phyloP scores from a whole-genome alignment of 2,888 invertebrate species.

The Mayetiola destructor region DNA sequence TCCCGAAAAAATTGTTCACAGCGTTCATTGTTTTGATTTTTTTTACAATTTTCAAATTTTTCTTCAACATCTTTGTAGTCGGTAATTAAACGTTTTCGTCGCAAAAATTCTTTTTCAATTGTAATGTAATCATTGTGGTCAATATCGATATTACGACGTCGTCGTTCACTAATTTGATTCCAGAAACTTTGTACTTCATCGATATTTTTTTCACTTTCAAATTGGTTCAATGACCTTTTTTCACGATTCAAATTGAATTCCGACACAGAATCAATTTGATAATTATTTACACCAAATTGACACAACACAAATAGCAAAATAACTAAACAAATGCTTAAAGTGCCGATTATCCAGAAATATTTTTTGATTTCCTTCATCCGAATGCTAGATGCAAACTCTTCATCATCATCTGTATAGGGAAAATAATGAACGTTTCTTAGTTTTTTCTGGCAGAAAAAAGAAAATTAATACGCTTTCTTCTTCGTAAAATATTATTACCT shows the following conservation, averaged over 20 bases:
- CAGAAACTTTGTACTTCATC: not conserved
- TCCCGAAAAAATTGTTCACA: conserved; percentile 28
- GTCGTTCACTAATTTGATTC: not conserved
- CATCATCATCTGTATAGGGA: too few species aligned
- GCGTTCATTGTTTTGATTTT: conserved; percentile 22
- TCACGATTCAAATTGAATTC: not conserved
- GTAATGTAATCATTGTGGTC: not conserved
- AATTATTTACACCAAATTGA: not conserved
- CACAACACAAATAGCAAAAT: not conserved
- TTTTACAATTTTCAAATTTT: conserved; percentile 28
- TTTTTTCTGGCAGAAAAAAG: too few species aligned
- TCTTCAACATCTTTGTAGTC: conserved; percentile 20
- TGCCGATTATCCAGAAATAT: not conserved
- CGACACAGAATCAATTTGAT: not conserved
- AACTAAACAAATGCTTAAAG: not conserved
- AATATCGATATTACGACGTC: not conserved
- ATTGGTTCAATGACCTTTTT: not conserved
- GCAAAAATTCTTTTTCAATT: not conserved
- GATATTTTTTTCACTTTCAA: not conserved
- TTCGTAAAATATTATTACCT: too few species aligned
- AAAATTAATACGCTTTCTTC: too few species aligned
- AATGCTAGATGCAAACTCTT: too few species aligned
- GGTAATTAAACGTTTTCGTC: not conserved
- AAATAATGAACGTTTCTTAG: too few species aligned
- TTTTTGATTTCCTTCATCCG: not conserved